Base-by-base conservation (phyloP, 2,888 invertebrate genomes). In the Trisateles emortualis region DNA sequence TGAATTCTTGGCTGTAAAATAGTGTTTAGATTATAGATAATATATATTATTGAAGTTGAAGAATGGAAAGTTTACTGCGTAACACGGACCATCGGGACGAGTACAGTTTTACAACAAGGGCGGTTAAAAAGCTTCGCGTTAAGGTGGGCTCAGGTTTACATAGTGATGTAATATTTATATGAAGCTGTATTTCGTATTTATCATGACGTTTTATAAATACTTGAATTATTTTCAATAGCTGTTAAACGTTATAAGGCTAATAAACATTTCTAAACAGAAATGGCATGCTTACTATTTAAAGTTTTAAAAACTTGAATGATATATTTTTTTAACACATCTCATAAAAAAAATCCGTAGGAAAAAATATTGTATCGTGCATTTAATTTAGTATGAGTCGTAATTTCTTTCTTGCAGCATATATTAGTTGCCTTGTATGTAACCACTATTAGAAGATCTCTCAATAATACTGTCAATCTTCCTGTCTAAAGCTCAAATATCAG, bases 51-150 rank as follows among this genome's bases (percentile, higher is more conserved):
- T 81, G 79, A 76, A 72, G 79, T 62, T 77, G 72, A 83, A 87
- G 88, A 87, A 90, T 81, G 83, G 83, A 68, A 74, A 78, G 78
- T 84, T 90, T 90, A 90, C 88, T 84, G 90, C 90, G 91, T 92
- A 91, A 91, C 88, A 84, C 90, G 90, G 90, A 91, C 90, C 88
- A 89, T 88, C 81, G 85, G 81, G 79, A 84, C 79, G 84, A 81
- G 81, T 76, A 74, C 76, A 81, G 79, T 87, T 92, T 92, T 91
- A 91, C 89, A 87, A 84, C 87, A 75, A 83, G 86, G 87, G 88
- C 86, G 88, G 86, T 87, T 89, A 88, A 89, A 87, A 88, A 87
- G 90, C 82, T 82, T 82, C 81, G 83, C 74, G 84, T 86, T 86
- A 88, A 84, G 76, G 72, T 68, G 81, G 72, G 52, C 35, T 3